These are phyloP conservation scores for Pseudomyrmex dendroicus DNA, from an alignment of 1,140 invertebrate species.

Conservation along the genomic window DNA sequence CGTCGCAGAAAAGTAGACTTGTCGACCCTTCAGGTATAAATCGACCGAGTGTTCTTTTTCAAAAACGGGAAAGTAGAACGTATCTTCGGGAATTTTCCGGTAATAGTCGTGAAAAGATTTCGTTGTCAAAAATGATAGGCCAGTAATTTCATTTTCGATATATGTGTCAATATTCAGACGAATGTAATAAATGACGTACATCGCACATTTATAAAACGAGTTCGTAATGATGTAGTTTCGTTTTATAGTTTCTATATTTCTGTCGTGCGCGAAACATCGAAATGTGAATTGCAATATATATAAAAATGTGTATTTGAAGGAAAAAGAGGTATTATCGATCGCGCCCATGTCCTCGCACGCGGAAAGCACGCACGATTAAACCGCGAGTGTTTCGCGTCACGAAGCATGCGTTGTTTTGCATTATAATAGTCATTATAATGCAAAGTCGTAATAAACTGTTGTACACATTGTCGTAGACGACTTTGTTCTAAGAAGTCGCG, in stretches of 20 bases:
- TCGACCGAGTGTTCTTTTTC: background rate
- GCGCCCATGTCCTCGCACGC: constrained; percentile 32
- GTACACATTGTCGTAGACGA: no score
- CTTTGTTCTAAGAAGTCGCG: background rate
- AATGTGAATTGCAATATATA: constrained; percentile 11
- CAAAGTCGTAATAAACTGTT: no score
- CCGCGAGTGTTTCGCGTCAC: constrained; percentile 4
- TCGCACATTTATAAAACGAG: background rate
- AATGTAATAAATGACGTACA: background rate
- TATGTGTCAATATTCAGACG: background rate
- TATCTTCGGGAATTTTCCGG: background rate
- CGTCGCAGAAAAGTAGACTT: constrained; percentile 33
- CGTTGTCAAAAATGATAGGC: background rate
- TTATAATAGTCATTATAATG: background rate
- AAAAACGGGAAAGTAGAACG: background rate
- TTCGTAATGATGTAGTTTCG: background rate
- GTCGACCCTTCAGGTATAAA: background rate
- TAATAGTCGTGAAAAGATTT: background rate
- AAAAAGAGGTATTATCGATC: constrained; percentile 31
- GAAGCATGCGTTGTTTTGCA: constrained; percentile 13
- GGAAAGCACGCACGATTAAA: constrained; percentile 46
- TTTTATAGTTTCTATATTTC: background rate
- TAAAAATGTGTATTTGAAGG: background rate
- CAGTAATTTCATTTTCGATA: no score
- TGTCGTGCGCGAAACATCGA: background rate